These are phyloP conservation scores for Porites rus DNA, from an alignment of 92 coral and sea anemone species.

Conservation along the genomic window DNA sequence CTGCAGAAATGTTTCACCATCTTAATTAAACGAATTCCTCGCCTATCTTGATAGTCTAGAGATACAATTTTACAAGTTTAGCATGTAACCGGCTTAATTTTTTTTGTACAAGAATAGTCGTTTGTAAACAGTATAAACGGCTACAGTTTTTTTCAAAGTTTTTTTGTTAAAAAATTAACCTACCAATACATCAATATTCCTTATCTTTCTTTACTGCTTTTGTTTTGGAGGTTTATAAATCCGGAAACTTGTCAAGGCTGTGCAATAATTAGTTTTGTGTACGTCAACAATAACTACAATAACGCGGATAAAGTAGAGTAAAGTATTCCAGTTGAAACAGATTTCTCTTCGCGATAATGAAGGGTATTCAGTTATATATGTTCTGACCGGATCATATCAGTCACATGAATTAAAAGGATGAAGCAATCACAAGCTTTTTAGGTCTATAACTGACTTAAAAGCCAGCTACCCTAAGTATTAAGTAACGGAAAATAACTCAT, in stretches of 20 bases:
- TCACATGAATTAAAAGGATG: neutral
- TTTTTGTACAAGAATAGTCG: neutral
- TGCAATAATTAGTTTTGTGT: constrained; percentile 22
- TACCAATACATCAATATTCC: neutral
- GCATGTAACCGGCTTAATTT: neutral
- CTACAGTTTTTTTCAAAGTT: neutral
- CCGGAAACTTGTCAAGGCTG: neutral
- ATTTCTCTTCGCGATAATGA: constrained; percentile 7
- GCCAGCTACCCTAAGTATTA: too few relatives aligned
- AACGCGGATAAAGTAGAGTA: neutral
- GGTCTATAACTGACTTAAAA: too few relatives aligned
- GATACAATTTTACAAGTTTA: neutral
- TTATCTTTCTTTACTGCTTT: neutral
- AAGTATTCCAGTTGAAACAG: constrained; percentile 1
- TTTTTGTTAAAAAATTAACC: neutral
- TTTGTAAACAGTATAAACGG: neutral
- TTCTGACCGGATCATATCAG: neutral
- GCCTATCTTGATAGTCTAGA: neutral
- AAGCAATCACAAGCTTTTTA: neutral
- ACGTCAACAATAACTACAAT: constrained; percentile 17
- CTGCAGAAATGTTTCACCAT: neutral
- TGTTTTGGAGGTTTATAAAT: neutral
- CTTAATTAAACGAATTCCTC: constrained; percentile 2
- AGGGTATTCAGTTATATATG: neutral
- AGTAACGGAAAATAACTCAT: too few relatives aligned